Evolutionary conservation across 2,797 vertebrate genomes (phyloP).

Genomic region (Loris lydekkerianus): DNA sequence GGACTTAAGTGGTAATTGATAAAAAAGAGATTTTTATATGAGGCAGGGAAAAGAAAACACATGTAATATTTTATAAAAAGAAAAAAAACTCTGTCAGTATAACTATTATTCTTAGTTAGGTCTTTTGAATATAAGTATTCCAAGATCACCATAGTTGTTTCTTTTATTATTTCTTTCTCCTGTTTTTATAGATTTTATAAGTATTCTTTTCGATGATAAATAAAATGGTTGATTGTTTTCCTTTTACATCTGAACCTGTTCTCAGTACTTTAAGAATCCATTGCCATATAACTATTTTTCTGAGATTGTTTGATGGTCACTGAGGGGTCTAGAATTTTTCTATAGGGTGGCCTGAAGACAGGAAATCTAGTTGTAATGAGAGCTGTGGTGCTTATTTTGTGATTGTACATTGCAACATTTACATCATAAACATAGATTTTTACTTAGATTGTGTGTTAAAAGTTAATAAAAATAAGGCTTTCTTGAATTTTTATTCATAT

Average conservation of each 20-base stretch:
- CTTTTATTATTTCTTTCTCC: neutral
- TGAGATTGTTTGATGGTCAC: neutral
- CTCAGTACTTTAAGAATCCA: slow-evolving; percentile 20
- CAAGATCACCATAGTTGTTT: neutral
- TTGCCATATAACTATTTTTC: slow-evolving; percentile 45
- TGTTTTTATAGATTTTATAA: slow-evolving; percentile 47
- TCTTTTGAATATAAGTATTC: slow-evolving; percentile 54
- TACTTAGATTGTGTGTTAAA: slow-evolving; percentile 4
- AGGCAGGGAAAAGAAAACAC: neutral
- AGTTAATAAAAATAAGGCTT: slow-evolving; percentile 27
- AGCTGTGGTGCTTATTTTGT: neutral
- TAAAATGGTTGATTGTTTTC: slow-evolving; percentile 44
- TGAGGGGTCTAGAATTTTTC: slow-evolving; percentile 1
- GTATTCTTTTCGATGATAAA: slow-evolving; percentile 47
- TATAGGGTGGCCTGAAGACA: neutral
- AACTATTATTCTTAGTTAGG: neutral
- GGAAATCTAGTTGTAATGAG: neutral
- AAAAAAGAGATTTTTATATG: neutral
- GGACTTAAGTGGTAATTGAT: slow-evolving; percentile 54
- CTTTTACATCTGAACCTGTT: slow-evolving; percentile 9
- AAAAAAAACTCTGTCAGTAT: neutral
- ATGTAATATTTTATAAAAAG: neutral
- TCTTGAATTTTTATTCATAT: slow-evolving; percentile 13
- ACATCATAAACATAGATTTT: slow-evolving; percentile 44
- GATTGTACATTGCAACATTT: neutral